Conservation (phyloP, 2,113 vertebrate genomes). For the Spheniscus mendiculus region DNA sequence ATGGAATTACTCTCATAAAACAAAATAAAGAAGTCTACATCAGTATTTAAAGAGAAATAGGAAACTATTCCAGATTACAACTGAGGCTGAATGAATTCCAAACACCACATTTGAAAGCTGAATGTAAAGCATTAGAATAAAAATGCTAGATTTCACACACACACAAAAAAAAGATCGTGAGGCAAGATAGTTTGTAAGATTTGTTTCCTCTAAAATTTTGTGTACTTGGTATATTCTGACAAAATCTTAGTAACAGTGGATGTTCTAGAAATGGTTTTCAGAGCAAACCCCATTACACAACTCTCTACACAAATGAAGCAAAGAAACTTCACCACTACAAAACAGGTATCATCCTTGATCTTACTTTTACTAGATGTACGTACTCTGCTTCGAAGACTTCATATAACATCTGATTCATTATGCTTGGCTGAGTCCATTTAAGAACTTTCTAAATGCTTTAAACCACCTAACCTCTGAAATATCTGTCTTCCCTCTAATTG, state of each 20-base stretch:
- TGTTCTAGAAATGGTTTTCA: neutral
- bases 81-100: neutral
- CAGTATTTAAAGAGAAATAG: neutral
- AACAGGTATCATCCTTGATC: neutral
- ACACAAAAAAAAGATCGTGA: neutral
- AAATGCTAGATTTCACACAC: neutral
- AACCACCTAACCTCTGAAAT: neutral
- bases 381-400: neutral
- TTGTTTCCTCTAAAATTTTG: neutral
- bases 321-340: neutral
- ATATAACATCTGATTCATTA: neutral
- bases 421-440: neutral
- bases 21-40: neutral
- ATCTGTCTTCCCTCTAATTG: neutral
- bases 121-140: neutral
- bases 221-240: neutral
- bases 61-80: neutral
- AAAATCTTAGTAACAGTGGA: neutral
- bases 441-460: neutral
- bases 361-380: neutral
- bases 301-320: neutral
- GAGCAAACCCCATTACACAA: neutral
- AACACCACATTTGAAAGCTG: neutral
- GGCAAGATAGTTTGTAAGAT: neutral
- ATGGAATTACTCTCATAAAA: neutral